A percentile compares a stretch with the other conserved stretches of the same genome.
phyloP scores from a whole-genome alignment of 1,140 invertebrate genomes.

The Cydia amplana region DNA sequence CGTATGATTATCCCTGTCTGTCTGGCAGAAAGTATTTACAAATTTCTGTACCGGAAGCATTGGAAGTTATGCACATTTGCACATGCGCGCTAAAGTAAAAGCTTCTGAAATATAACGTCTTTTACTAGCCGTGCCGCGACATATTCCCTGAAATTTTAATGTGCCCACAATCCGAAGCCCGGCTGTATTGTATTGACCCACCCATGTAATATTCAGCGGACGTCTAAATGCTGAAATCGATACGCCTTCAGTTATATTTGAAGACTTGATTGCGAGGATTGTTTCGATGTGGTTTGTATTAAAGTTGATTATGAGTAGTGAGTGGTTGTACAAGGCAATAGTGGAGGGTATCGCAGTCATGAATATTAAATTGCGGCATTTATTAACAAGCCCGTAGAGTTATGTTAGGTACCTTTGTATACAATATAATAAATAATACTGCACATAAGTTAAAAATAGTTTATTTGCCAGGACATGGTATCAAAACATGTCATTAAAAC shows the following conservation, averaged over 20 bases:
- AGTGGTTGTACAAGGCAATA: not conserved
- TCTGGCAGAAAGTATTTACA: not conserved
- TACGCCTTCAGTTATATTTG: conserved; percentile 28
- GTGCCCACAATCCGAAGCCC: conserved; percentile 16
- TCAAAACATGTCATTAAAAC: conserved; percentile 1
- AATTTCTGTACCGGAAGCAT: not conserved
- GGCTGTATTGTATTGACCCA: conserved; percentile 1
- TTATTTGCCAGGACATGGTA: not conserved
- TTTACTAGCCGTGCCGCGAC: not conserved
- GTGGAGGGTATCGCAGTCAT: not conserved
- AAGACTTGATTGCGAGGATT: conserved; percentile 22
- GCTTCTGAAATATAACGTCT: conserved; percentile 4
- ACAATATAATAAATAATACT: not conserved
- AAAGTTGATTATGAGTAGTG: not conserved
- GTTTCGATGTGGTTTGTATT: conserved; percentile 7
- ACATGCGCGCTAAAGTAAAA: not conserved
- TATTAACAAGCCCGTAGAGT: not conserved
- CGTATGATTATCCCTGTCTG: not conserved
- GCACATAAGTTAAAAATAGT: not conserved
- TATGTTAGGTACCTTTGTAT: not conserved
- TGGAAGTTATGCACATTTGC: not conserved
- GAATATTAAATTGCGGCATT: not conserved
- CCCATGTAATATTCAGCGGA: conserved; percentile 30
- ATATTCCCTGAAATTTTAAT: conserved; percentile 23
- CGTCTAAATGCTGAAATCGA: conserved; percentile 24